phyloP scores from a whole-genome alignment of 2,888 invertebrate genomes.

The Aromia moschata region DNA sequence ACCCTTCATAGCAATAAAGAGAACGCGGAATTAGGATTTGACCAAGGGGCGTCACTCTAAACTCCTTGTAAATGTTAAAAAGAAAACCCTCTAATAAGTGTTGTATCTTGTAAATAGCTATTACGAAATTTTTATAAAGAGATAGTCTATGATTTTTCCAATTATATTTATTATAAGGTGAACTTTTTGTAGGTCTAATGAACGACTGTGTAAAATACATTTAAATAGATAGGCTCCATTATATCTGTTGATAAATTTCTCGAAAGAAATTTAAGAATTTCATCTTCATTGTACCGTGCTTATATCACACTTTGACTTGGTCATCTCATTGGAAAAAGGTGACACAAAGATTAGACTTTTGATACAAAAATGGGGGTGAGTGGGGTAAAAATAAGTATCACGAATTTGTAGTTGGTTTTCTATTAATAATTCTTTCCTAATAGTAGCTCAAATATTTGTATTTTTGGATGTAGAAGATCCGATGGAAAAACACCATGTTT shows the following conservation, averaged over 20 bases:
- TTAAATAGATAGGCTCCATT: no score
- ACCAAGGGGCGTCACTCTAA: neutral
- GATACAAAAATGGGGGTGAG: no score
- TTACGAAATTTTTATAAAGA: slow-evolving; percentile 27
- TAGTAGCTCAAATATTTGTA: no score
- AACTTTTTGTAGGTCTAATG: slow-evolving; percentile 9
- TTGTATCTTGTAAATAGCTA: slow-evolving; percentile 35
- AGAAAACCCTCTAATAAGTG: slow-evolving; percentile 28
- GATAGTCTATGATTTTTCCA: slow-evolving; percentile 7
- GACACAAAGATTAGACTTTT: no score
- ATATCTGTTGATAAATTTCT: slow-evolving; percentile 16
- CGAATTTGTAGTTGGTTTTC: no score
- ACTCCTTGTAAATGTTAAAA: slow-evolving; percentile 6
- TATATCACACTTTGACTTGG: no score
- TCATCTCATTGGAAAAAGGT: no score
- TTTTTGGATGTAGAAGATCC: no score
- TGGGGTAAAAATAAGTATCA: no score
- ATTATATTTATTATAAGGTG: slow-evolving; percentile 2
- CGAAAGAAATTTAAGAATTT: slow-evolving; percentile 22
- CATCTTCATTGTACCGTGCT: no score
- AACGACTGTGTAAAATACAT: slow-evolving; percentile 11
- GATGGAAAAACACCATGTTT: no score
- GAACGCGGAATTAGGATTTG: neutral
- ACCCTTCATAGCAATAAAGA: neutral
- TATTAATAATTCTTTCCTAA: no score